phyloP scores from a whole-genome alignment of 2,113 vertebrate genomes.

The Nymphicus hollandicus region DNA sequence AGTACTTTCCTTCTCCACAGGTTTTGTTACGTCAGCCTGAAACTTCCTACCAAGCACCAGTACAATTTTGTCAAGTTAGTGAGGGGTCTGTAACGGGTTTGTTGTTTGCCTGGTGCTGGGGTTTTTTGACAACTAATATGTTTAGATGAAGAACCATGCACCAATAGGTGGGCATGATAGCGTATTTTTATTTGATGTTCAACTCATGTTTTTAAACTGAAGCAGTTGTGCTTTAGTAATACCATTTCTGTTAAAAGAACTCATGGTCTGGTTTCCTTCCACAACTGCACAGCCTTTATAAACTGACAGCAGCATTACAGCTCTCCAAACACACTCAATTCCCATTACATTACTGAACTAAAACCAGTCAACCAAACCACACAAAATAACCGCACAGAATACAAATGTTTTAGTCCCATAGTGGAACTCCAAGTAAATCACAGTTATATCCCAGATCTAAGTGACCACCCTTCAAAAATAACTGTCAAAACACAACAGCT shows the following conservation, averaged over 20 bases:
- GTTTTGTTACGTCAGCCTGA: neutral
- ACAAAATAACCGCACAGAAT: slow-evolving; percentile 56
- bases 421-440: slow-evolving; percentile 50
- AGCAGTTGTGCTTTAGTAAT: slow-evolving; percentile 13
- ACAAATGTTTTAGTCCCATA: slow-evolving; percentile 33
- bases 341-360: slow-evolving; percentile 81
- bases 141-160: neutral
- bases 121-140: neutral
- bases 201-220: slow-evolving; percentile 31
- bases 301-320: slow-evolving; percentile 66
- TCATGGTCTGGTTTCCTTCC: slow-evolving; percentile 59
- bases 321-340: slow-evolving; percentile 78
- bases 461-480: neutral
- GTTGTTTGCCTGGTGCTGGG: neutral
- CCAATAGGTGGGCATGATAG: neutral
- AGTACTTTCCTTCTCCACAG: neutral
- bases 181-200: slow-evolving; percentile 25
- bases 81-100: neutral
- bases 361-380: slow-evolving; percentile 68
- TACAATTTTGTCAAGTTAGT: neutral
- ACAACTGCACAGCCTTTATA: slow-evolving; percentile 64
- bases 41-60: neutral
- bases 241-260: slow-evolving; percentile 45
- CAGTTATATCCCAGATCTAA: slow-evolving; percentile 20
- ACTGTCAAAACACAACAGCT: neutral